A percentile compares a stretch with the other conserved stretches of the same genome.
These are phyloP conservation scores for Saguinus imperator DNA, from an alignment of 2,113 vertebrate species.

Conservation along the genomic window DNA sequence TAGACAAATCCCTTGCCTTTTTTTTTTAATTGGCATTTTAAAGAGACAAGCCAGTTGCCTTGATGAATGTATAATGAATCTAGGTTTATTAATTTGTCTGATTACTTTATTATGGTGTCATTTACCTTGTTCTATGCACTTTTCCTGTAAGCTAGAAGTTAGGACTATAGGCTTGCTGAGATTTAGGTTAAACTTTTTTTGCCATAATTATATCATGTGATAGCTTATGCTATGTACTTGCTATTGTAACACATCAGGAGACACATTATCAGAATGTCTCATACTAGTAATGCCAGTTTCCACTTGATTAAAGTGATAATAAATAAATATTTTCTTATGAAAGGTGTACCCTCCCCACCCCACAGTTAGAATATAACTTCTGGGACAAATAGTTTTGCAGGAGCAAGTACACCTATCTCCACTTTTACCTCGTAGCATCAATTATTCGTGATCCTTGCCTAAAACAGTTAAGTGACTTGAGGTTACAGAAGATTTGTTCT, in stretches of 20 bases:
- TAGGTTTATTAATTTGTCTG: not conserved
- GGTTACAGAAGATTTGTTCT: not conserved
- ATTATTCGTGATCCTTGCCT: not conserved
- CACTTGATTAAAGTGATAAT: not conserved
- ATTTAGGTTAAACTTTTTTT: not conserved
- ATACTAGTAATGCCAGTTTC: not conserved
- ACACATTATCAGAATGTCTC: not conserved
- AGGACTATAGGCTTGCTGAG: not conserved
- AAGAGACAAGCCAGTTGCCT: not conserved
- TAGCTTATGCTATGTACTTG: not conserved
- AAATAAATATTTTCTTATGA: too few species aligned
- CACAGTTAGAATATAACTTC: not conserved
- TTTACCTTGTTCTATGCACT: not conserved
- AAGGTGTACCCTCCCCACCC: not conserved
- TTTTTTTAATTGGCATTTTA: not conserved
- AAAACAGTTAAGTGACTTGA: not conserved
- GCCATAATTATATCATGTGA: not conserved
- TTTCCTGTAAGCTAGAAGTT: not conserved
- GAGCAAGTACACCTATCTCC: not conserved
- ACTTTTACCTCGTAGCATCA: not conserved
- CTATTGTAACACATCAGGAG: not conserved
- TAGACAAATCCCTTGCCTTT: not conserved
- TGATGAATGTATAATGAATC: not conserved
- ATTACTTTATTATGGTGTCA: not conserved
- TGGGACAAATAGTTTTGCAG: not conserved